These are phyloP conservation scores for Gallinago solitaria DNA, from an alignment of 2,797 vertebrate genomes.

Conservation along the genomic window DNA sequence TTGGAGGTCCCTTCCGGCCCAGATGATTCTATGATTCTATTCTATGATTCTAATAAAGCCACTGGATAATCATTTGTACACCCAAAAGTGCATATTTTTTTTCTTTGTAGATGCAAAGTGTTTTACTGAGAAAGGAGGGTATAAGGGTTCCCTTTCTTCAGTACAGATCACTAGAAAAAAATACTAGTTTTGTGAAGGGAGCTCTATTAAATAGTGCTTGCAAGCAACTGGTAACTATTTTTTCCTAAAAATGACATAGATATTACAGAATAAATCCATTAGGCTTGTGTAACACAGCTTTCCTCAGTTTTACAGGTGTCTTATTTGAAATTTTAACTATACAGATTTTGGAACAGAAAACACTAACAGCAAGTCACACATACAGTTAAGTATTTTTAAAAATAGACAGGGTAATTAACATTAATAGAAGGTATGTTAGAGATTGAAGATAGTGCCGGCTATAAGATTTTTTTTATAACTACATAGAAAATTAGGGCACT, in stretches of 20 bases:
- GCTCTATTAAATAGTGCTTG: background rate
- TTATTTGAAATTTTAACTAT: background rate
- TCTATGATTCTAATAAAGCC: background rate
- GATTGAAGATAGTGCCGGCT: background rate
- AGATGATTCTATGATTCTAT: too few relatives aligned
- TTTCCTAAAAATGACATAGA: background rate
- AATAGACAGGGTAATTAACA: background rate
- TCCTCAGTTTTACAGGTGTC: background rate
- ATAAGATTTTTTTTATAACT: background rate
- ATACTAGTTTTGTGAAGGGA: background rate
- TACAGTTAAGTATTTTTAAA: background rate
- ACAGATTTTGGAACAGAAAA: background rate
- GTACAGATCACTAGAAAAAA: background rate
- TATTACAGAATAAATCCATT: conserved; percentile 20
- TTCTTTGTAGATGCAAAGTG: background rate
- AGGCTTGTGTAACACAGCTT: background rate
- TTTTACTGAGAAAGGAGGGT: background rate
- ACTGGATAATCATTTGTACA: background rate
- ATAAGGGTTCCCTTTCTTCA: background rate
- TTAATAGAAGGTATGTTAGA: background rate
- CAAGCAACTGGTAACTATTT: background rate
- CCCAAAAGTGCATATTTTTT: background rate
- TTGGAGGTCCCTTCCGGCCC: too few relatives aligned
- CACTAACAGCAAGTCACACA: background rate
- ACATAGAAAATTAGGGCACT: background rate